Base-by-base conservation (phyloP, 1,140 invertebrate species). In the Aphidius ervi region DNA sequence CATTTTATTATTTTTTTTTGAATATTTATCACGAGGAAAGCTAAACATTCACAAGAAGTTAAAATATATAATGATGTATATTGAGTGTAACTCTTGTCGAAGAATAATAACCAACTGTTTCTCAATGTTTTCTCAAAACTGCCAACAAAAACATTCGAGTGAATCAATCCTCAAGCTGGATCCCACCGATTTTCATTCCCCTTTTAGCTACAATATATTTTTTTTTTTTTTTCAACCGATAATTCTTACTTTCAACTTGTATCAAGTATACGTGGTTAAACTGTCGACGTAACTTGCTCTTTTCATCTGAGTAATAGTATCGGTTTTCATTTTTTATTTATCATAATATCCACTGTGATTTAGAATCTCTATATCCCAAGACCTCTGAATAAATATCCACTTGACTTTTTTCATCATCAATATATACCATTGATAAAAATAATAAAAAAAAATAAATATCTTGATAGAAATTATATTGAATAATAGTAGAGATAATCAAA, bases 131-230 rank as follows among this genome's bases (percentile, higher is more conserved):
- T 37, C 39, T 2, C 4, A 3, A 5, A 4, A 54, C 52, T 54
- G 52, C 40, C 52, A 54, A 54, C 42, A 54, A 41, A 31, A 31
- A 31, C 41, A 54, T 40, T 40, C 40, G 52, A 42, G 52, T 54
- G 52, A 54, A 54, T 54, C 4, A 43, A 8, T 43, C 4, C 9
- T 7, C 42, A 42, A 43, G 42, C 42, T 43, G 4, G 42, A 10
- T 7, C 5, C 1, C 40, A 7, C 6, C 7, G 20, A 40, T n/a
- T n/a, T n/a, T n/a, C n/a, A 9, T 9, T 41, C 40, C 9, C 40
- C 37, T 5, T 37, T n/a, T 41, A 10, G 16, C 48, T 9, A n/a
- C 3, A 47, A 47, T 10, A 40, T n/a, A n/a, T n/a, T n/a, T 39
- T 8, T 31, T 1, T 6, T 53, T 53, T 53, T 53, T 39, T 43